Percentiles rank a stretch among this genome's conserved stretches.
Conservation (phyloP, 37 sponge, comb jelly and placozoan species). For the Haliclona indistincta region DNA sequence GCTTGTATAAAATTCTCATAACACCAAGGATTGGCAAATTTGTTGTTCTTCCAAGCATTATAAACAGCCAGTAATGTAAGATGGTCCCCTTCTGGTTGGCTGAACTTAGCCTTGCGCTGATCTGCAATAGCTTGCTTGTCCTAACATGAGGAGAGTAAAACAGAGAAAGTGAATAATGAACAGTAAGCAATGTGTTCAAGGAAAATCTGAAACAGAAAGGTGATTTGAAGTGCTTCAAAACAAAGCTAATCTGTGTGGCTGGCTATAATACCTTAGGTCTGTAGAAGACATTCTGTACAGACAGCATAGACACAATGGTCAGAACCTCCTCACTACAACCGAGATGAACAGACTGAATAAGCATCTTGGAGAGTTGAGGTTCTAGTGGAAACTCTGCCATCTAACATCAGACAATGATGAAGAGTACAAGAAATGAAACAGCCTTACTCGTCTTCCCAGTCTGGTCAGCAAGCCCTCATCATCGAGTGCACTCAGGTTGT, state of each 20-base stretch:
- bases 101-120: conserved; percentile 94
- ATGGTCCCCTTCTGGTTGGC: conserved; percentile 97
- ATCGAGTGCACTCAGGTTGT: conserved; percentile 92
- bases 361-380: conserved; percentile 92
- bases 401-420: background rate
- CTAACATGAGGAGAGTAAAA: conserved; percentile 4
- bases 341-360: conserved; percentile 93
- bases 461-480: conserved; percentile 94
- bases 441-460: conserved; percentile 75
- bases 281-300: conserved; percentile 98
- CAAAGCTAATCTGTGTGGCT: background rate
- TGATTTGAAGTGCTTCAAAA: background rate
- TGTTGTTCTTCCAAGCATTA: conserved; percentile 99
- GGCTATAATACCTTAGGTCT: conserved; percentile 77
- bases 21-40: conserved; percentile 95
- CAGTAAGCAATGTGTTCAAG: background rate
- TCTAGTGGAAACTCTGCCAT: conserved; percentile 99
- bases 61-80: conserved; percentile 95
- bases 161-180: background rate
- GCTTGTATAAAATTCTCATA: conserved; percentile 98
- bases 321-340: conserved; percentile 97
- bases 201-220: background rate
- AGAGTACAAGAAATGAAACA: background rate
- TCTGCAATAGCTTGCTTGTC: conserved; percentile 97
- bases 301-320: conserved; percentile 97